Percentiles rank a stretch among this genome's conserved stretches.
Conservation (phyloP, 2,888 invertebrate genomes). For the Hydrotaea cyrtoneurina region DNA sequence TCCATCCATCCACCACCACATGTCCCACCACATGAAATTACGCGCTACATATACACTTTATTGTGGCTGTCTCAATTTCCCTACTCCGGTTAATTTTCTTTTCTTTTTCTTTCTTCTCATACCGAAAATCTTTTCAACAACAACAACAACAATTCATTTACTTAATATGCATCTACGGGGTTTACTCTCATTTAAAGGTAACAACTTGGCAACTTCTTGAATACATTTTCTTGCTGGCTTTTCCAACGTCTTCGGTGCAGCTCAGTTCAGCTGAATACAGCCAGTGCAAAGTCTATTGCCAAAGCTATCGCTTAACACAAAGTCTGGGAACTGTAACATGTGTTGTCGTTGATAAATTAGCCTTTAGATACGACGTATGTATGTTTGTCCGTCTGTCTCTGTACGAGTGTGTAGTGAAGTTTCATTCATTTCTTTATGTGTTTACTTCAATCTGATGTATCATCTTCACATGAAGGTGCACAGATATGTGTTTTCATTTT, state of each 20-base stretch:
- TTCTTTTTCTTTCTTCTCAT: slow-evolving; percentile 10
- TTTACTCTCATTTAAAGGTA: slow-evolving; percentile 32
- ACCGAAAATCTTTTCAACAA: slow-evolving; percentile 35
- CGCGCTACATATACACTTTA: not conserved
- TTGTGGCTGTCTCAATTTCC: not conserved
- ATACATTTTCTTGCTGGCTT: slow-evolving; percentile 26
- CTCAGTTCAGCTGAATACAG: slow-evolving; percentile 55
- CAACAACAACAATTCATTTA: slow-evolving; percentile 41
- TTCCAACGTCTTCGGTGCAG: slow-evolving; percentile 12
- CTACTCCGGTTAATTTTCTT: slow-evolving; percentile 10
- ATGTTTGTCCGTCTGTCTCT: not conserved
- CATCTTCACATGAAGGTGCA: not conserved
- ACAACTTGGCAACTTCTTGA: slow-evolving; percentile 33
- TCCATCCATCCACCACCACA: not conserved
- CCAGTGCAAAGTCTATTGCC: slow-evolving; percentile 30
- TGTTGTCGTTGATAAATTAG: slow-evolving; percentile 60
- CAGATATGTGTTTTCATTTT: not conserved
- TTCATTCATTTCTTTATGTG: slow-evolving; percentile 56
- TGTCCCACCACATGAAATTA: not conserved
- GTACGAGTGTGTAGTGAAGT: slow-evolving; percentile 42
- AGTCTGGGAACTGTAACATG: slow-evolving; percentile 65
- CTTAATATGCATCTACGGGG: not conserved
- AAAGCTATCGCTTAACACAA: slow-evolving; percentile 33
- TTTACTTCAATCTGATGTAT: not conserved
- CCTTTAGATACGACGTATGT: slow-evolving; percentile 8